Conservation (phyloP, 2,888 invertebrate genomes). For the Teleiodes luculella region DNA sequence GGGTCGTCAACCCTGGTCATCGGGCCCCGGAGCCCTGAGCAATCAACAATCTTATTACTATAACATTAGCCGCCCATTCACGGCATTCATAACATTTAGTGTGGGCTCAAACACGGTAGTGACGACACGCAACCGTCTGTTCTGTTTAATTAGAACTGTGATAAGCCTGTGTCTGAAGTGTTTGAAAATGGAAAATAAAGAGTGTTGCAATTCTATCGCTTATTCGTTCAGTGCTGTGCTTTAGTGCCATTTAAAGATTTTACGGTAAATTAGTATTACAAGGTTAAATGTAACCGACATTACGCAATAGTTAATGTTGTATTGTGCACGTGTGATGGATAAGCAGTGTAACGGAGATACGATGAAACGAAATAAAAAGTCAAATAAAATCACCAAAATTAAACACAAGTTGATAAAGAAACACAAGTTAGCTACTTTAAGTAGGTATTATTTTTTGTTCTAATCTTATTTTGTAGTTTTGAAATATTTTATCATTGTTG, state of each 20-base stretch:
- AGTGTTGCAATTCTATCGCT: background rate
- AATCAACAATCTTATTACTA: conserved; percentile 40
- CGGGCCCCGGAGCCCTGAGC: conserved; percentile 29
- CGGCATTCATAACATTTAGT: conserved; percentile 37
- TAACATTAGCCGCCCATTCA: conserved; percentile 49
- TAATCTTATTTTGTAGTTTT: background rate
- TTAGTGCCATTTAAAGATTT: no score
- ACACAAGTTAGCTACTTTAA: conserved; percentile 41
- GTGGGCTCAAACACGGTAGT: conserved; percentile 50
- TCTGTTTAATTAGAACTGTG: conserved; percentile 21
- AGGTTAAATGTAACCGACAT: conserved; percentile 16
- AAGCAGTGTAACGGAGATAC: conserved; percentile 38
- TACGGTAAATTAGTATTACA: background rate
- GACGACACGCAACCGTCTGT: conserved; percentile 51
- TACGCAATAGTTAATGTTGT: conserved; percentile 5
- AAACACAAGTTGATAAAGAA: conserved; percentile 68
- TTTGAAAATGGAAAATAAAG: background rate
- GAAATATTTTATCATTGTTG: background rate
- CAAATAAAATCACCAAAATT: conserved; percentile 62
- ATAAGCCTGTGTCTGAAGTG: conserved; percentile 9
- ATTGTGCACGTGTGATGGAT: conserved; percentile 40
- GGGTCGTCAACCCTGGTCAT: conserved; percentile 36
- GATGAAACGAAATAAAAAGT: conserved; percentile 59
- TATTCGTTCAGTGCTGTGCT: background rate
- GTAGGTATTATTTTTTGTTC: conserved; percentile 42